Evolutionary conservation across 1,140 invertebrate genomes (phyloP), one percentile per base, ranked within the genome.

Genomic region (Planococcus citri): DNA sequence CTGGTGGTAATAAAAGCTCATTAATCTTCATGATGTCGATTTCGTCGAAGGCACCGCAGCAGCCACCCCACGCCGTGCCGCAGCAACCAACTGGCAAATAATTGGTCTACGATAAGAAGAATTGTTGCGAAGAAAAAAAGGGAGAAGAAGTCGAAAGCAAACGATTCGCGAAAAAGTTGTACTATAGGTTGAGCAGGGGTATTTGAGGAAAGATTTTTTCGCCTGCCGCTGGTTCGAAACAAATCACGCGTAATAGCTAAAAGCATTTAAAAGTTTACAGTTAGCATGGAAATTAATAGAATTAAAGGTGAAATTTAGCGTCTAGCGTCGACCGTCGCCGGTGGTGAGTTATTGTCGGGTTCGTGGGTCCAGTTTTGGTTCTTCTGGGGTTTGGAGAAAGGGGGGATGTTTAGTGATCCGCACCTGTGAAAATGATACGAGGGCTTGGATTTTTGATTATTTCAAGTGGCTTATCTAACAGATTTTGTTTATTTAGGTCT

Each of bases 21-120:
- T 64, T 64, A 64, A 64, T 64, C 60, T 64, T 64, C 60, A 64
- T 64, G 25, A 64, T 64, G 60, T 64, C 60, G 60, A 64, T 24
- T 64, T 64, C 20, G 41, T 51, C n/a, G 41, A 51, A 51, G n/a
- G 12, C 41, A 51, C 3, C n/a, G 41, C 41, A 37, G n/a, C n/a
- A n/a, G n/a, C n/a, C n/a, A n/a, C n/a, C n/a, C n/a, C n/a, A n/a
- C n/a, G n/a, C n/a, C n/a, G 6, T 14, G 14, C 6, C 14, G 33
- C 33, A 51, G 41, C 10, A 51, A 20, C 41, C 6, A 51, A 51
- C 41, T 51, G 41, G 12, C 12, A 51, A 51, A 51, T 51, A 51
- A 51, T 51, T 51, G 41, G 41, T 51, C 41, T 51, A 20, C 41
- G 41, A 51, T 51, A 27, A 64, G 60, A 58, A 22, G 25, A 64